These are phyloP conservation scores for Acrossocheilus wenchowensis DNA, from an alignment of 2,797 vertebrate genomes.

Conservation along the genomic window DNA sequence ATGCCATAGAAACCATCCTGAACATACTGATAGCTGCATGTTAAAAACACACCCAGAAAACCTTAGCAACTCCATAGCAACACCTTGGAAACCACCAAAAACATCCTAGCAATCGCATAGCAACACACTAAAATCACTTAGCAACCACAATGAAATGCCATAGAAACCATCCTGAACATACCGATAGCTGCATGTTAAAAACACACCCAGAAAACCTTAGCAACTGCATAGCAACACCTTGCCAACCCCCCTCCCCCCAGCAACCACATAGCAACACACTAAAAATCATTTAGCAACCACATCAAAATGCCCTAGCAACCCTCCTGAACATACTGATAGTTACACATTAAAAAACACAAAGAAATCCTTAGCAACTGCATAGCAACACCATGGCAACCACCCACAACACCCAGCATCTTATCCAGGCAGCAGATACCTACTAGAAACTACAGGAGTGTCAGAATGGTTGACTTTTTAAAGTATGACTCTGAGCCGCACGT, in stretches of 20 bases:
- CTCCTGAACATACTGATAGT: neutral
- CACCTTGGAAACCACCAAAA: neutral
- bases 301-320: neutral
- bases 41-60: too few species aligned
- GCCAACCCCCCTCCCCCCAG: neutral
- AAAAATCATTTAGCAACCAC: neutral
- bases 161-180: neutral
- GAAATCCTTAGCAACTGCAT: neutral
- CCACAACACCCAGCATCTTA: neutral
- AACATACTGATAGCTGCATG: neutral
- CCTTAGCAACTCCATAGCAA: neutral
- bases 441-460: neutral
- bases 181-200: neutral
- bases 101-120: neutral
- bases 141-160: neutral
- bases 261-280: neutral
- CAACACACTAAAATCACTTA: neutral
- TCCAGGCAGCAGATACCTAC: neutral
- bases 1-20: neutral
- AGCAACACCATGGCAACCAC: conserved; percentile 3
- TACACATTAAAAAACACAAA: neutral
- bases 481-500: neutral
- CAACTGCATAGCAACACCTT: neutral
- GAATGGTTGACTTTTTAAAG: neutral
- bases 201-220: neutral